Conservation (phyloP, 2,888 invertebrate genomes). For the Meghimatium bilineatum region DNA sequence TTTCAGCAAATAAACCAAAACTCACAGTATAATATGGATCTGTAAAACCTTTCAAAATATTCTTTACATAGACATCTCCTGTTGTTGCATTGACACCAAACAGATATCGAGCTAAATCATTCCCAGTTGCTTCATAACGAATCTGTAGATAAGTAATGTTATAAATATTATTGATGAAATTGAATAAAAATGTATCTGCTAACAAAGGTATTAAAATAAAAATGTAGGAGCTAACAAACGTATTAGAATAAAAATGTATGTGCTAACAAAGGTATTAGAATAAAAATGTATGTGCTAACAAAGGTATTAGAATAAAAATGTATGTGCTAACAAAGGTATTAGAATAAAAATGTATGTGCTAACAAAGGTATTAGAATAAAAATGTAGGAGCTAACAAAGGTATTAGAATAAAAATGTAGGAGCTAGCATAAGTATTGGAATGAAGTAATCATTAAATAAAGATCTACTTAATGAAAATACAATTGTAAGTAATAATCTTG, state of each 20-base stretch:
- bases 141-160: conserved; percentile 52
- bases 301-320: too few species aligned
- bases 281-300: too few species aligned
- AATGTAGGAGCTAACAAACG: background rate
- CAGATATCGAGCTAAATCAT: conserved; percentile 67
- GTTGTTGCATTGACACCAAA: conserved; percentile 61
- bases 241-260: too few species aligned
- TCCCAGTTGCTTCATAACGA: conserved; percentile 64
- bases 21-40: conserved; percentile 64
- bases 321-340: background rate
- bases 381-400: background rate
- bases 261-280: too few species aligned
- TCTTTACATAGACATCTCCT: conserved; percentile 63
- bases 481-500: too few species aligned
- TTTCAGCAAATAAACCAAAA: background rate
- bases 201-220: background rate
- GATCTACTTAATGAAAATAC: too few species aligned
- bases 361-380: too few species aligned
- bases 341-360: background rate
- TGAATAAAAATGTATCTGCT: background rate
- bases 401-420: too few species aligned
- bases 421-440: too few species aligned
- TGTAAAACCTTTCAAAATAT: conserved; percentile 59
- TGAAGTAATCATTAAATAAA: too few species aligned
- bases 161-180: too few species aligned